phyloP scores from a whole-genome alignment of 92 coral and sea anemone genomes.

The Hydrozoanthus gracilis region DNA sequence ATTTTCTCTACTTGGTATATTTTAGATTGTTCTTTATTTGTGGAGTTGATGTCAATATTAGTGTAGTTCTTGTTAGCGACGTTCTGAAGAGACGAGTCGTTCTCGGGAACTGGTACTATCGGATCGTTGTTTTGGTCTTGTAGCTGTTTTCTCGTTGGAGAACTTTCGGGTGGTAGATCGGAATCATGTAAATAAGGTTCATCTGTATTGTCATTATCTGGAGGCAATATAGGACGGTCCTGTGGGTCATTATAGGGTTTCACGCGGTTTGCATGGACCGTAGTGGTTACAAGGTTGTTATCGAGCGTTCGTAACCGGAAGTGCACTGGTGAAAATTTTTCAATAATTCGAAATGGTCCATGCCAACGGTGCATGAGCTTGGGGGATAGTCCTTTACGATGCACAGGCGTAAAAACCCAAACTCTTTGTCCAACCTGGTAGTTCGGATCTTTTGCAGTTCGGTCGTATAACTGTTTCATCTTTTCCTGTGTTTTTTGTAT shows the following conservation, averaged over 20 bases:
- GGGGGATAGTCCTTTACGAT: background rate
- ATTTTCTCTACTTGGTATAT: conserved; percentile 11
- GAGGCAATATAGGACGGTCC: conserved; percentile 16
- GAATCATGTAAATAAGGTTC: conserved; percentile 20
- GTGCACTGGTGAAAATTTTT: conserved; percentile 1
- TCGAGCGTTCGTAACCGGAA: conserved; percentile 50
- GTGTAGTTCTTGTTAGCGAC: too few species aligned
- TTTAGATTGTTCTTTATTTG: background rate
- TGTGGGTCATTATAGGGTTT: conserved; percentile 49
- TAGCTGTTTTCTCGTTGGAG: background rate
- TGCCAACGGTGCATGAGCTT: background rate
- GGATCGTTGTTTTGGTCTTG: background rate
- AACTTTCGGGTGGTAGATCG: conserved; percentile 39
- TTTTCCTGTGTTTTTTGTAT: conserved; percentile 24
- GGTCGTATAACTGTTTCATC: conserved; percentile 51
- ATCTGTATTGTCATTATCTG: conserved; percentile 5
- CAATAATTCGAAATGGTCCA: background rate
- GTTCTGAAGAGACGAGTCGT: too few species aligned
- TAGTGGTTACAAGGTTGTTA: conserved; percentile 38
- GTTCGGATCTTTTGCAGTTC: conserved; percentile 33
- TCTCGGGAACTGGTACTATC: too few species aligned
- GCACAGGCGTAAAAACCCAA: conserved; percentile 57
- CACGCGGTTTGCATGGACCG: conserved; percentile 59
- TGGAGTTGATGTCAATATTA: too few species aligned
- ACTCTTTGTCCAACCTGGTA: conserved; percentile 59